Base-by-base conservation (phyloP, 2,888 invertebrate genomes). In the Stictocephala bisonia region DNA sequence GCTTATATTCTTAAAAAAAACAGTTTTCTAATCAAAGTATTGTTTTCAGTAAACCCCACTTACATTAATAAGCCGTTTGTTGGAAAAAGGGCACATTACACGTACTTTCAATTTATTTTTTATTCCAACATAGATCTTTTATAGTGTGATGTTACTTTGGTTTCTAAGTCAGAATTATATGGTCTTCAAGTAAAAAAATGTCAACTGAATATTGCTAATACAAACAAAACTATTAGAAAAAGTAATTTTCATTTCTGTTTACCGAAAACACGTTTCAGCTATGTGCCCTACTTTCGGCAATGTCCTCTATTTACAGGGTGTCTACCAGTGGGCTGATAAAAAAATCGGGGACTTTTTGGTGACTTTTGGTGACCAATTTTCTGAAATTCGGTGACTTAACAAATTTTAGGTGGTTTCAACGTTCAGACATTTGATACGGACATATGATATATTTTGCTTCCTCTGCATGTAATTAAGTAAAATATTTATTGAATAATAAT, bases 111-210 rank as follows among this genome's bases (percentile, higher is more conserved):
- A 44, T 15, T 18, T n/a, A n/a, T n/a, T n/a, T n/a, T n/a, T n/a
- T n/a, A n/a, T n/a, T n/a, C n/a, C n/a, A n/a, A n/a, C n/a, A 44
- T 44, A 44, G 44, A 44, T 44, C 44, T 44, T 44, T 15, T n/a
- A 44, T 7, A 44, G 44, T 44, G 44, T 44, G 18, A 44, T 44
- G 44, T 44, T 44, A 44, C 44, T 18, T 15, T 9, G 11, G 44
- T 44, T 44, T 44, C 11, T 44, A 44, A 44, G 18, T 44, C 44
- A 44, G 44, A 44, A 15, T 44, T 44, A 44, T 15, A 44, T 44
- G 44, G 3, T 44, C 18, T 44, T 3, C 11, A 44, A 44, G 7
- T 7, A 44, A 3, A 44, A 44, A 44, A 44, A 3, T 9, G 3
- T 44, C 18, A 44, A 44, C 44, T 3, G 18, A 44, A 7, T 44